Base-by-base conservation (phyloP, 2,888 invertebrate genomes). In the Doris montereyensis region DNA sequence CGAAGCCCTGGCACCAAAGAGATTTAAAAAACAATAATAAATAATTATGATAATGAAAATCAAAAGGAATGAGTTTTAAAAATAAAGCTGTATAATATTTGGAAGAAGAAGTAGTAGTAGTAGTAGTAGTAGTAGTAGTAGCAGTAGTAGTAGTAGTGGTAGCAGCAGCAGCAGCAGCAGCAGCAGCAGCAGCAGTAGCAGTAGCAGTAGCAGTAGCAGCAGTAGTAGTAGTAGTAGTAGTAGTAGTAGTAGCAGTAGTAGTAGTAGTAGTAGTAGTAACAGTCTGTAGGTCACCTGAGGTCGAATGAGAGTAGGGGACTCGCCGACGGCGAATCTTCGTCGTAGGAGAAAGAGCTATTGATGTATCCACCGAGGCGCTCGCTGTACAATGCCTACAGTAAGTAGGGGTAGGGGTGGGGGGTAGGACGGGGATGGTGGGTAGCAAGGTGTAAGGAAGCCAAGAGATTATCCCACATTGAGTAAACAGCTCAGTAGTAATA, bases 281-380 rank as follows among this genome's bases (percentile, higher is more conserved):
- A 41, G 52, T n/a, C n/a, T n/a, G n/a, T n/a, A n/a, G n/a, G n/a
- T 24, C 24, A 58, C 58, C 58, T 58, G 58, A 17, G 26, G 28
- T 35, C 34, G 24, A 34, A 28, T 26, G 74, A 57, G 21, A 8
- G 13, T 24, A 41, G 35, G 24, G 8, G 32, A 21, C 70, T 17
- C n/a, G n/a, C n/a, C n/a, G n/a, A n/a, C n/a, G n/a, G n/a, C 30
- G 17, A 82, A 71, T 86, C 86, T 17, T 85, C 86, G 17, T 86
- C 87, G 68, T 85, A 83, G 35, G 86, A 84, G 82, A 84, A 88
- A 17, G 87, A 84, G 60, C 82, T 81, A 82, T 86, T 86, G 60
- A 83, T 79, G 78, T 84, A 84, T 70, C 84, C 85, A 80, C 83
- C 82, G 70, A 82, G 82, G 10, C 73, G 77, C 30, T 58, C 35